Percentiles rank a stretch among this genome's conserved stretches.
Conservation (phyloP, 2,113 vertebrate genomes). For the Nyctibius bracteatus region DNA sequence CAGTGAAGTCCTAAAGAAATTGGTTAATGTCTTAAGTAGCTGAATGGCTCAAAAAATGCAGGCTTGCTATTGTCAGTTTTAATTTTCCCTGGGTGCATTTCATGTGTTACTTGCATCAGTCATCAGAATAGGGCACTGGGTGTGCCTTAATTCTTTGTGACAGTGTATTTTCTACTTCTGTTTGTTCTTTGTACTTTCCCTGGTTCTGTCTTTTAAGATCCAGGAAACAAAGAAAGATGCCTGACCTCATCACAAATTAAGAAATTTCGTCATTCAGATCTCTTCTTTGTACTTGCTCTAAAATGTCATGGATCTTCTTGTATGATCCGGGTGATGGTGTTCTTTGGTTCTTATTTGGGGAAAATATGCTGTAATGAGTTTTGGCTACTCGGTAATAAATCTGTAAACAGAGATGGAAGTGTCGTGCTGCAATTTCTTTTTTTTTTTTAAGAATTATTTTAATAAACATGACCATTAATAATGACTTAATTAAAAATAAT, state of each 20-base stretch:
- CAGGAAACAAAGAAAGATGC: background rate
- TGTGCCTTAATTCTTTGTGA: background rate
- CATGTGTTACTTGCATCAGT: background rate
- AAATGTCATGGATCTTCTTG: background rate
- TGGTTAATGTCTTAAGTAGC: background rate
- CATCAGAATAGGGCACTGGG: background rate
- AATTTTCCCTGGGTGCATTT: background rate
- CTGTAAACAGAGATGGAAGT: accelerated
- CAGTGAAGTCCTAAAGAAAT: background rate
- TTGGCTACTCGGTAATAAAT: background rate
- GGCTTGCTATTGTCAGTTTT: background rate
- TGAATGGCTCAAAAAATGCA: constrained; percentile 5
- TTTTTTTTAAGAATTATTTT: background rate
- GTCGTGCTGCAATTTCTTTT: background rate
- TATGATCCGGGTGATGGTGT: background rate
- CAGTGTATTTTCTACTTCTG: background rate
- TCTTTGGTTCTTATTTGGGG: background rate
- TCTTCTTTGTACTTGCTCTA: background rate
- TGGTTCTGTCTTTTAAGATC: background rate
- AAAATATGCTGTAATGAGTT: background rate
- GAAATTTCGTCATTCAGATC: background rate
- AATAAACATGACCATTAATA: background rate
- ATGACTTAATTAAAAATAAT: background rate
- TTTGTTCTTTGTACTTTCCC: background rate
- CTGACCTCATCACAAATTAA: background rate